These are phyloP conservation scores for Orthonyx spaldingii DNA, from an alignment of 2,113 vertebrate species.

Conservation along the genomic window DNA sequence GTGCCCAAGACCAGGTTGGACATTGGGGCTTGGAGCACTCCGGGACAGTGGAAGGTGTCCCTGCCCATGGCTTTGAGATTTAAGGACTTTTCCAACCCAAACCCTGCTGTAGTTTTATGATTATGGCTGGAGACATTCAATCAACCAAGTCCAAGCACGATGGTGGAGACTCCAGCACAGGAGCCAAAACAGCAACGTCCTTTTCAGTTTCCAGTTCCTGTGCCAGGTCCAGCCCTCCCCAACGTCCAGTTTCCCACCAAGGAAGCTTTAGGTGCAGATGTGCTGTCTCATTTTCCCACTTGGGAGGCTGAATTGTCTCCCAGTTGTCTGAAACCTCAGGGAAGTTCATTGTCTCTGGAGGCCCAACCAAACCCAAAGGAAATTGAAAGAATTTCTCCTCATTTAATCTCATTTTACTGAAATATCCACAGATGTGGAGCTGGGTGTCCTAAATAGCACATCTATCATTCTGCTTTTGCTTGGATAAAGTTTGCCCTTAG, in stretches of 20 bases:
- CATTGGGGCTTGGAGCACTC: not conserved
- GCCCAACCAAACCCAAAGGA: not conserved
- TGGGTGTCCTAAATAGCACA: conserved; percentile 10
- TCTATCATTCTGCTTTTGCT: conserved; percentile 6
- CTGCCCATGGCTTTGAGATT: not conserved
- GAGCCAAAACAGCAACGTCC: fast-evolving
- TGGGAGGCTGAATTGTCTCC: not conserved
- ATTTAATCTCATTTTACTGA: conserved; percentile 2
- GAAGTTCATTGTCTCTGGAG: not conserved
- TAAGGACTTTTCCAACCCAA: not conserved
- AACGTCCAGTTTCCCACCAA: not conserved
- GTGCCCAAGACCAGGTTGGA: not conserved
- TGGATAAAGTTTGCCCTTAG: not conserved
- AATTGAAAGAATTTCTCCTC: not conserved
- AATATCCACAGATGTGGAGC: not conserved
- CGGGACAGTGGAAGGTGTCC: not conserved
- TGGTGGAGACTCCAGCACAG: not conserved
- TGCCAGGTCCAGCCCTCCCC: not conserved
- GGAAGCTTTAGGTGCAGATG: not conserved
- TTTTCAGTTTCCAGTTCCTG: not conserved
- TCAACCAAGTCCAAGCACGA: not conserved
- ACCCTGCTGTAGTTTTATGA: not conserved
- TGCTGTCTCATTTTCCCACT: not conserved
- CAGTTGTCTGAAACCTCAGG: not conserved
- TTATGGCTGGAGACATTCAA: not conserved